Base-by-base conservation (phyloP, 2,113 vertebrate species). In the Campylomormyrus numenius region DNA sequence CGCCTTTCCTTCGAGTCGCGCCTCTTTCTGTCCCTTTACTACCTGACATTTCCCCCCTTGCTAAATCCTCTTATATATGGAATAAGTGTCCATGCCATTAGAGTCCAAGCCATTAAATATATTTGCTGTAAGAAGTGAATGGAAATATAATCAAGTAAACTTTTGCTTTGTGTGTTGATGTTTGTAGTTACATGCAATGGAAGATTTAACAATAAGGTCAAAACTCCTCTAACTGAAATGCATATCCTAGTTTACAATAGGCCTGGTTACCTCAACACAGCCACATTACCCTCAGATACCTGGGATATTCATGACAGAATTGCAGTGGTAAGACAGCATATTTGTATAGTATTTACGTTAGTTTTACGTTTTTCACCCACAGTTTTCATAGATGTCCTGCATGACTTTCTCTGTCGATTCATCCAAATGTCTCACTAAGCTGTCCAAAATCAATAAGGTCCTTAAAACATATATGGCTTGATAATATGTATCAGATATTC, bases 61-160 rank as follows among this genome's bases (percentile, higher is more conserved):
- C 46, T 90, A 66, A 90, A 90, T 35, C 89, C 89, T 6, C 3
- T 90, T 2, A 90, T 90, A 17, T 90, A 90, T 77, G 89, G 89
- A 2, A 11, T 74, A 35, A 90, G n/a, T 27, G 45, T 62, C 42
- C 89, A 77, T 24, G 35, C 39, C 42, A 87, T 90, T 5, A 87
- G 48, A 58, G 31, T n/a, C 31, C 49, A 21, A 49, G 31, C 39
- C 83, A 80, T 83, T 58, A 48, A 89, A 35, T 24, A 42, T 27
- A 6, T 85, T 56, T 74, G 9, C 21, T 53, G 48, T 77, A 70
- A 77, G 5, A 85, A 85, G 83, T 85, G 9, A 85, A 85, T 48
- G 19, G 39, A 46, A 46, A 39, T 3, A 27, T n/a, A 66, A 27
- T 3, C n/a, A 66, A 27, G 27, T 27, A 27, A 66, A n/a, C 2